Conservation (phyloP, 2,888 invertebrate genomes). For the Drosophila meridiana region DNA sequence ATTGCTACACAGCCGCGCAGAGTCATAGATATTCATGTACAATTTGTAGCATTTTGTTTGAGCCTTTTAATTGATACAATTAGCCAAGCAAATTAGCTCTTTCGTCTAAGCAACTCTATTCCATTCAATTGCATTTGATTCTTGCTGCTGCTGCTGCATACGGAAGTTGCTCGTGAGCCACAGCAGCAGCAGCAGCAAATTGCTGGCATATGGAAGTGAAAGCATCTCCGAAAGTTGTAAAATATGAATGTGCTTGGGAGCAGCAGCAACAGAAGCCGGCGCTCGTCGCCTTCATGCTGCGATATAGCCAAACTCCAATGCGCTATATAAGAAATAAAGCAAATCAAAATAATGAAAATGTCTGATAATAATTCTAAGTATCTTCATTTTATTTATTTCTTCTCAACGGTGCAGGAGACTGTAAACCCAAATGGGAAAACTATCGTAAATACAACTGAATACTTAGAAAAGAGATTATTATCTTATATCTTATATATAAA, state of each 20-base stretch:
- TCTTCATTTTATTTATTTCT: no score
- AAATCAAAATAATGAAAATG: not conserved
- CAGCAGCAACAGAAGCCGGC: slow-evolving; percentile 23
- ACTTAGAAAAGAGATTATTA: not conserved
- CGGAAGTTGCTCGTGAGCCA: slow-evolving; percentile 34
- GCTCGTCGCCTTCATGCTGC: slow-evolving; percentile 9
- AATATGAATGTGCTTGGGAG: slow-evolving; percentile 58
- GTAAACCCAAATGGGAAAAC: not conserved
- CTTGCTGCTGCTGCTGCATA: slow-evolving; percentile 36
- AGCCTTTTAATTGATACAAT: slow-evolving; percentile 15
- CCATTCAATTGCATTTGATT: slow-evolving; percentile 15
- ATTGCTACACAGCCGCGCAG: slow-evolving; percentile 36
- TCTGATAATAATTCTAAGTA: not conserved
- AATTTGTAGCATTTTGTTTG: slow-evolving; percentile 25
- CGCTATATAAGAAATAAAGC: slow-evolving; percentile 1
- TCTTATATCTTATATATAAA: not conserved
- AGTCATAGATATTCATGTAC: slow-evolving; percentile 3
- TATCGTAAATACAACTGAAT: not conserved
- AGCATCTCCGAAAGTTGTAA: slow-evolving; percentile 75
- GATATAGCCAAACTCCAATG: slow-evolving; percentile 20
- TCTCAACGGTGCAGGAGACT: no score
- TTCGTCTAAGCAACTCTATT: not conserved
- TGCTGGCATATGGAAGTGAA: slow-evolving; percentile 70
- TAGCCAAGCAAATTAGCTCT: slow-evolving; percentile 6
- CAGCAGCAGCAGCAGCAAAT: slow-evolving; percentile 46